Evolutionary conservation across 2,113 vertebrate species (phyloP).

Genomic region (Platycercus adscitus): DNA sequence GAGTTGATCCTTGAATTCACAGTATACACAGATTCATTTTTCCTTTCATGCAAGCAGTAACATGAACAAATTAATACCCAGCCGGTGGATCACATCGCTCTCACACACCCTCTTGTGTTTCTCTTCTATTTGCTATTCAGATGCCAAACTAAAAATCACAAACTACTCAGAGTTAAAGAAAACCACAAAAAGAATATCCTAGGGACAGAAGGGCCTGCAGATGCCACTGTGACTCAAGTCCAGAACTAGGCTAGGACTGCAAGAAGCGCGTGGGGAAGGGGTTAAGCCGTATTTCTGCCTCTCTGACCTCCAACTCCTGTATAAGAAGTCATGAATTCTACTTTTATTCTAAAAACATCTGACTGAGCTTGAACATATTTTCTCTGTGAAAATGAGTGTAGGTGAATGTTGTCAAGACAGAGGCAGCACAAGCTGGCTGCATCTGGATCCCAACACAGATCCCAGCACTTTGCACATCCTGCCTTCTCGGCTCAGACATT

Average conservation of each 20-base stretch:
- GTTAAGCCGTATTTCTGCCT: background rate
- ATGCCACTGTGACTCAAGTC: background rate
- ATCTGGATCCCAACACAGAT: background rate
- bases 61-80: background rate
- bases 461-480: background rate
- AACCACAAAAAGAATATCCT: background rate
- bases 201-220: background rate
- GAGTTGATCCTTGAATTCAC: background rate
- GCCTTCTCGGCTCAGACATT: background rate
- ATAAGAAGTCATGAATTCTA: background rate
- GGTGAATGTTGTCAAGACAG: background rate
- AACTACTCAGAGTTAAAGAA: background rate
- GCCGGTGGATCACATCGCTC: background rate
- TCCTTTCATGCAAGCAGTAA: background rate
- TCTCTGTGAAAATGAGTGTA: background rate
- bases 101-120: background rate
- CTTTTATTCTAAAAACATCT: background rate
- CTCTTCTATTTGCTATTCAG: background rate
- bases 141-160: background rate
- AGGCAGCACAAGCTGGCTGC: background rate
- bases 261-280: accelerated
- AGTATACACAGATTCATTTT: background rate
- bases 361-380: background rate
- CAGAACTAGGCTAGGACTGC: background rate
- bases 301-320: background rate